Evolutionary conservation across 2,888 invertebrate genomes (phyloP), one percentile per base, ranked within the genome.

Genomic region (Agriotes lineatus): DNA sequence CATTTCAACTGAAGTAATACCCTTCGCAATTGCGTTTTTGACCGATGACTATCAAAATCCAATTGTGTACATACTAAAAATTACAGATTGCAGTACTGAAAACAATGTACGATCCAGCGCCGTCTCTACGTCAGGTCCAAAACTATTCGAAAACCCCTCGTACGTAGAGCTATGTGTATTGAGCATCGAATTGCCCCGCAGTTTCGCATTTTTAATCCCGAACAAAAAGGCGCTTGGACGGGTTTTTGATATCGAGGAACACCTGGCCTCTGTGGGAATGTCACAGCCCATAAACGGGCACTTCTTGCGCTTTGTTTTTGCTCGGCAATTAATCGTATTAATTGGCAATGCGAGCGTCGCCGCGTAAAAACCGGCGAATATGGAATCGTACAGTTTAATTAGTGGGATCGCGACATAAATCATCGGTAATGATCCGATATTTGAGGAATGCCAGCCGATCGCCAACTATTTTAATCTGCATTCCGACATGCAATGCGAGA

Each of bases 351-450:
- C 37, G 37, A 56, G 14, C 39, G 39, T 56, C 37, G 20, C 56
- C 37, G 39, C 56, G 56, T 56, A 56, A 56, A 56, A 56, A 56
- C 20, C n/a, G 35, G 56, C 39, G 56, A 61, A 61, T 50, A 61
- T 50, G 37, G 48, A 50, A 61, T 61, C 50, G 33, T 44, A 63
- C 44, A 33, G 45, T 62, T 63, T 54, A 54, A 63, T 54, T 63
- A 63, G 35, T 42, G 25, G 52, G 39, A 52, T 62, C 18, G 18
- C 22, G 22, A 25, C 16, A 52, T 52, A 62, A 42, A 54, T 63
- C 63, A 62, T 62, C 62, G 14, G 62, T 52, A 62, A 50, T 52
- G 54, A 52, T 56, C 54, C 16, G 50, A 62, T 62, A 62, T 62
- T 62, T 62, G 14, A 62, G 44, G 42, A 62, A 62, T 62, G 62